Evolutionary conservation across 2,888 invertebrate species (phyloP).

Genomic region (Liopterus haemorrhoidalis): DNA sequence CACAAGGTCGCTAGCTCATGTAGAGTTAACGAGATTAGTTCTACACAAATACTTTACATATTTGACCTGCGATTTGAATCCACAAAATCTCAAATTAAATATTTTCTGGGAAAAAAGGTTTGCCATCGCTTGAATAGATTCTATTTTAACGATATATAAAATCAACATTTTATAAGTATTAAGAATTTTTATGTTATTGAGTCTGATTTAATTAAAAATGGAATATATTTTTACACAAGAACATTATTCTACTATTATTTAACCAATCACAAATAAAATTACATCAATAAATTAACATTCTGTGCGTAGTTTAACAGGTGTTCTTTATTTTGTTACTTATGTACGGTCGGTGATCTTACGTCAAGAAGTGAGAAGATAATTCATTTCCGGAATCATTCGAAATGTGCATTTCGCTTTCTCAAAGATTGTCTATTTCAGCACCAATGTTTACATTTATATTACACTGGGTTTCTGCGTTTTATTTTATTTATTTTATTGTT

Average conservation of each 20-base stretch:
- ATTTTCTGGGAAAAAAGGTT: too few species aligned
- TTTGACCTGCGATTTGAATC: too few species aligned
- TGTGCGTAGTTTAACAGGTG: constrained; percentile 21
- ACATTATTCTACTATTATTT: constrained; percentile 9
- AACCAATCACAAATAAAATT: constrained; percentile 21
- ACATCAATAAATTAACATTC: constrained; percentile 21
- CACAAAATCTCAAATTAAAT: too few species aligned
- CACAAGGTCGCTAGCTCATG: too few species aligned
- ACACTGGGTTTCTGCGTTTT: constrained; percentile 9
- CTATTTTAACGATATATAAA: too few species aligned
- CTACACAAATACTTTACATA: too few species aligned
- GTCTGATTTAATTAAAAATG: constrained; percentile 13
- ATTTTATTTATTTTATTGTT: too few species aligned
- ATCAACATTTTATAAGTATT: too few species aligned
- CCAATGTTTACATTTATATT: constrained; percentile 8
- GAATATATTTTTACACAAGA: constrained; percentile 14
- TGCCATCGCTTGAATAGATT: too few species aligned
- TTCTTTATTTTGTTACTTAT: constrained; percentile 10
- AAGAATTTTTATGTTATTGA: constrained; percentile 16
- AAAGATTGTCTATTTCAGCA: constrained; percentile 21
- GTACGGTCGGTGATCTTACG: constrained; percentile 7
- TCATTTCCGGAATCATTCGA: constrained; percentile 9
- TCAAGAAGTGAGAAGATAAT: constrained; percentile 11
- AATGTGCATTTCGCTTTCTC: constrained; percentile 10
- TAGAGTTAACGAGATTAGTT: too few species aligned